These are phyloP conservation scores for Acromyrmex echinatior DNA, from an alignment of 1,140 invertebrate genomes.

Conservation along the genomic window DNA sequence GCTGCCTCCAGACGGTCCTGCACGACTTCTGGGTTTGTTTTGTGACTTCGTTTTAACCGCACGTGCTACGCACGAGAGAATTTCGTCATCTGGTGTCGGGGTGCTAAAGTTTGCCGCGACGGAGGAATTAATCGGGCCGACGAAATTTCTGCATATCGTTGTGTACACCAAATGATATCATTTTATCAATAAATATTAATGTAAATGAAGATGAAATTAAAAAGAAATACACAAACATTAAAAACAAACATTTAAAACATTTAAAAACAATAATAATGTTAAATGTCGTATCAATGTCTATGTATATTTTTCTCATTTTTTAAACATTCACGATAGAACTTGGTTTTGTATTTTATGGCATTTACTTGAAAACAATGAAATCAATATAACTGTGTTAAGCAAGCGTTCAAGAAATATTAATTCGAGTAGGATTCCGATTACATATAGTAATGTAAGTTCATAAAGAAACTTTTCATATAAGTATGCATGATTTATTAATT, in stretches of 20 bases:
- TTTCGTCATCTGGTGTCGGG: conserved; percentile 83
- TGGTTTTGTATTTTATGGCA: neutral
- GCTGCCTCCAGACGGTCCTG: conserved; percentile 73
- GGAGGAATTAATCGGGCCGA: conserved; percentile 21
- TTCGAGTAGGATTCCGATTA: neutral
- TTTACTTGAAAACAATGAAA: neutral
- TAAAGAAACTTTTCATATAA: neutral
- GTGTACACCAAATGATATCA: neutral
- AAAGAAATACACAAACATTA: neutral
- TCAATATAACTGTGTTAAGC: neutral
- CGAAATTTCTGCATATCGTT: conserved; percentile 13
- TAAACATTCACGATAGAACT: neutral
- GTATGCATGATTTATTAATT: conserved; percentile 3
- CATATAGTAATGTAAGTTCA: no score
- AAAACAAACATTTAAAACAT: neutral
- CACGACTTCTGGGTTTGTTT: conserved; percentile 76
- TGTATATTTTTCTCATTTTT: neutral
- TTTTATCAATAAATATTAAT: neutral
- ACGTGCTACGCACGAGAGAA: conserved; percentile 75
- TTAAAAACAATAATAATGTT: neutral
- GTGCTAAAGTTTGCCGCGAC: conserved; percentile 71
- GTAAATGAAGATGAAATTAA: neutral
- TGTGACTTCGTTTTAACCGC: conserved; percentile 76
- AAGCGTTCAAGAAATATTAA: neutral
- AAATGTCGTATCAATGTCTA: neutral